These are phyloP conservation scores for Haliclystus octoradiatus DNA, from an alignment of 30 jellyfish, hydroid and myxozoan genomes.

Conservation along the genomic window DNA sequence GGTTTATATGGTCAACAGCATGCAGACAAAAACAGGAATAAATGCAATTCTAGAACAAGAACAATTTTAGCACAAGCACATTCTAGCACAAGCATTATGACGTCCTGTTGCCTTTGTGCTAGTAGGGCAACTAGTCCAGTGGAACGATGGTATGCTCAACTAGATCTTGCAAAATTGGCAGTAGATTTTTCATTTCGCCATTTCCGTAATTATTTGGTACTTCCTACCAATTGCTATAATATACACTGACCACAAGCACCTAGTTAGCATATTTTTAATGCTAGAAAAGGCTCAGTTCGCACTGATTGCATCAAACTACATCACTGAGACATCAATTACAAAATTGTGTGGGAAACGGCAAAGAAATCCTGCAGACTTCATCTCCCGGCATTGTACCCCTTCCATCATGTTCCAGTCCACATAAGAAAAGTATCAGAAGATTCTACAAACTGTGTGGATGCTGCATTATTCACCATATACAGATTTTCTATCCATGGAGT, in stretches of 20 bases:
- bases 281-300: neutral
- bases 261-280: neutral
- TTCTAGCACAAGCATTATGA: too few species aligned
- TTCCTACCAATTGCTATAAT: neutral
- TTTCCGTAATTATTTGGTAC: neutral
- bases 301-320: neutral
- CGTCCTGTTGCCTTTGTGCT: constrained; percentile 1
- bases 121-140: neutral
- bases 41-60: too few species aligned
- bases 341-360: neutral
- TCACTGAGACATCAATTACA: neutral
- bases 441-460: constrained; percentile 36
- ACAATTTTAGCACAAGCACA: too few species aligned
- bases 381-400: constrained; percentile 23
- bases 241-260: constrained; percentile 1
- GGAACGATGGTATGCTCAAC: neutral
- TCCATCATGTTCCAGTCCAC: neutral
- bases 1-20: too few species aligned
- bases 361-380: constrained; percentile 39
- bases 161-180: neutral
- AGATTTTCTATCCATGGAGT: constrained; percentile 19
- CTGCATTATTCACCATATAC: constrained; percentile 41
- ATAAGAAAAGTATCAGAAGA: constrained; percentile 1
- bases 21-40: too few species aligned
- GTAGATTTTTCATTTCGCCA: neutral